phyloP scores from a whole-genome alignment of 2,113 vertebrate species.

The Malaclemys terrapin region DNA sequence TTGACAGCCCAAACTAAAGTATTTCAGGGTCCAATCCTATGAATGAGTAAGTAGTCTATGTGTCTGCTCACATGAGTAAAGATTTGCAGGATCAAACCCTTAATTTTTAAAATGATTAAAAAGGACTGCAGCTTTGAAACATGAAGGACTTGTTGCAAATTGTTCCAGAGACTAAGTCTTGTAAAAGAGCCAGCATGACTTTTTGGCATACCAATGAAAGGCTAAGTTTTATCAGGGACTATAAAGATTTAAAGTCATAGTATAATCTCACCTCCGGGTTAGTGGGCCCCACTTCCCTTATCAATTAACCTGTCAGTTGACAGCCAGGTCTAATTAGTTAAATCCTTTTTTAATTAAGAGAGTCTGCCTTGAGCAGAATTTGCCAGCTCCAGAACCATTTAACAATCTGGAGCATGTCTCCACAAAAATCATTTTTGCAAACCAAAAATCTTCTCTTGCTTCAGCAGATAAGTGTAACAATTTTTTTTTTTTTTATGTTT shows the following conservation, averaged over 20 bases:
- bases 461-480: accelerated
- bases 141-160: neutral
- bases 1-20: accelerated
- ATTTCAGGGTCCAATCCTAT: accelerated
- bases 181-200: neutral
- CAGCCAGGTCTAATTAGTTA: conserved; percentile 72
- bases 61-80: neutral
- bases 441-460: neutral
- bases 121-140: neutral
- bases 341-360: conserved; percentile 78
- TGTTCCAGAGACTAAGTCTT: neutral
- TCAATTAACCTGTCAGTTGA: conserved; percentile 73
- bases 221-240: conserved; percentile 6
- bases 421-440: conserved; percentile 54
- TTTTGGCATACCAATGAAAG: conserved; percentile 8
- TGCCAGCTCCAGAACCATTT: conserved; percentile 62
- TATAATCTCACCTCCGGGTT: conserved; percentile 47
- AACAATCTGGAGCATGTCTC: conserved; percentile 18
- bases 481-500: neutral
- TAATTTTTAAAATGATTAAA: neutral
- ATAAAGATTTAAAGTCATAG: conserved; percentile 44
- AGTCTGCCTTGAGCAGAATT: conserved; percentile 66
- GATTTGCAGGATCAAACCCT: neutral
- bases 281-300: conserved; percentile 67
- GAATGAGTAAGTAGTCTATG: neutral